Conservation (phyloP, 92 coral and sea anemone species). For the Palythoa grandis region DNA sequence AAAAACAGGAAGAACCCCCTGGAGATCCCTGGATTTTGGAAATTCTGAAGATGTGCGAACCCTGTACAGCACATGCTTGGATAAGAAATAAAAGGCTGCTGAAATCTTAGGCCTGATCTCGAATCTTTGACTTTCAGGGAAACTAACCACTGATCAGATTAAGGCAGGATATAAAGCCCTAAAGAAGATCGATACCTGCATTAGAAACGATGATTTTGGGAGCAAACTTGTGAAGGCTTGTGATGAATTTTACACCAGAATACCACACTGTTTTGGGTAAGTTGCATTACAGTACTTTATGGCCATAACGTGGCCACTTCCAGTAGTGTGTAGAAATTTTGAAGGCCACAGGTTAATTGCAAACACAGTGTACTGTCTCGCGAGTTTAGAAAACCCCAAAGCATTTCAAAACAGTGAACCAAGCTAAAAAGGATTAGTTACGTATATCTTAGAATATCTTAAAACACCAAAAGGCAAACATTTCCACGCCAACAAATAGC, state of each 20-base stretch:
- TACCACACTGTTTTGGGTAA: conserved; percentile 99
- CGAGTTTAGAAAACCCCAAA: background rate
- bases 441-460: no score
- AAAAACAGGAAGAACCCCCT: no score
- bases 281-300: background rate
- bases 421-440: no score
- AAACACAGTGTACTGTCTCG: background rate
- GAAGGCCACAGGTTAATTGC: no score
- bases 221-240: conserved; percentile 87
- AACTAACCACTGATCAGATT: conserved; percentile 94
- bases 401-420: background rate
- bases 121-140: conserved; percentile 57
- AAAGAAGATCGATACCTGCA: conserved; percentile 86
- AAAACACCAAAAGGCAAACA: no score
- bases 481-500: no score
- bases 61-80: no score
- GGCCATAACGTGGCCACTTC: no score
- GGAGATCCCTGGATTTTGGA: no score
- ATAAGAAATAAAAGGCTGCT: no score
- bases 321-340: no score
- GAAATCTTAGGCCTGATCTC: background rate
- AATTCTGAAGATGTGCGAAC: no score
- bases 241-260: conserved; percentile 94
- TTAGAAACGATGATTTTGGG: conserved; percentile 79
- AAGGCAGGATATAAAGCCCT: conserved; percentile 94